phyloP scores from a whole-genome alignment of 1,140 invertebrate species.

The Pectinophora gossypiella region DNA sequence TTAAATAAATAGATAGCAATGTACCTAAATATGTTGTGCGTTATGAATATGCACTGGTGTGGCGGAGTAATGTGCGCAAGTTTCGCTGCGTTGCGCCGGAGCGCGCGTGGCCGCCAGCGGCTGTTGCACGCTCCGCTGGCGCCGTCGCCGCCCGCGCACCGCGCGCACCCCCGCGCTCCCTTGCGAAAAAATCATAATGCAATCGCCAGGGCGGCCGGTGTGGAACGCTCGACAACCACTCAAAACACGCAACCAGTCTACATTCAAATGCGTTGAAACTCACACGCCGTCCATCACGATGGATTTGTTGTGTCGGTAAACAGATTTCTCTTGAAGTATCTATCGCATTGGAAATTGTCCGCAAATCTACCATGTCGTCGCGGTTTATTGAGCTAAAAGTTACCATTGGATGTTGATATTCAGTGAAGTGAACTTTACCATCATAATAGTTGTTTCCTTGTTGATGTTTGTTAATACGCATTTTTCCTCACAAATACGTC shows the following conservation, averaged over 20 bases:
- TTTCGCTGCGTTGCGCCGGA: constrained; percentile 46
- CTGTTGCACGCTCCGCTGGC: constrained; percentile 62
- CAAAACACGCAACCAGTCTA: constrained; percentile 68
- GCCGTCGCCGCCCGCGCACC: constrained; percentile 45
- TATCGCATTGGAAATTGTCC: constrained; percentile 40
- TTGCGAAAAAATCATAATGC: constrained; percentile 75
- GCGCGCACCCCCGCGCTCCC: constrained; percentile 56
- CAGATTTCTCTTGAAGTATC: constrained; percentile 58
- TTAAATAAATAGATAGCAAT: too few relatives aligned
- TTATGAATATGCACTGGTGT: too few relatives aligned
- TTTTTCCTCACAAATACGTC: too few relatives aligned
- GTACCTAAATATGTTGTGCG: too few relatives aligned
- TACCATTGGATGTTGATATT: constrained; percentile 58
- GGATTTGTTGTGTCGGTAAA: constrained; percentile 63
- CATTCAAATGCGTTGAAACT: constrained; percentile 69
- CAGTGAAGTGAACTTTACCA: constrained; percentile 60
- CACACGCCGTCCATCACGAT: constrained; percentile 70
- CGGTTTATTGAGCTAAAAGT: constrained; percentile 33
- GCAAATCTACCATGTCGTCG: constrained; percentile 23
- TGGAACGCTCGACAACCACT: constrained; percentile 64
- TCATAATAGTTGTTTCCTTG: constrained; percentile 7
- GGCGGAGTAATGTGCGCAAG: constrained; percentile 26
- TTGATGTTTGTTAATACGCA: not conserved
- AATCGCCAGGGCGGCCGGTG: constrained; percentile 70
- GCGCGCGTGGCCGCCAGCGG: too few relatives aligned